Evolutionary conservation across 2,888 invertebrate genomes (phyloP).

Genomic region (Nasonovia ribisnigri): DNA sequence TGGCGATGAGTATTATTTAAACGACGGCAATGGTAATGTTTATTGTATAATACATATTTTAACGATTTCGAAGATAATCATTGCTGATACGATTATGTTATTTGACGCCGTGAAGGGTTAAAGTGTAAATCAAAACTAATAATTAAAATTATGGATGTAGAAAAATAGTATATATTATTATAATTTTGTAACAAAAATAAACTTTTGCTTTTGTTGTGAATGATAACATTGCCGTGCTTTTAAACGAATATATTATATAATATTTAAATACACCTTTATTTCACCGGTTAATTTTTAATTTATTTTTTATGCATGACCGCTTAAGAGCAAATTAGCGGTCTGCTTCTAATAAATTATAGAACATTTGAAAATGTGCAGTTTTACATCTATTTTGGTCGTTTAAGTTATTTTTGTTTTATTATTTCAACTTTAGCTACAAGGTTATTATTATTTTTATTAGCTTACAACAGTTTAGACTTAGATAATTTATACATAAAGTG

Average conservation of each 20-base stretch:
- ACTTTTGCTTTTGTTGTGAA: neutral
- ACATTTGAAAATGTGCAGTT: neutral
- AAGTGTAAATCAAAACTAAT: neutral
- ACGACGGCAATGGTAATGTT: neutral
- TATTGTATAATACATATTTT: neutral
- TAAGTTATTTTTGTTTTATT: neutral
- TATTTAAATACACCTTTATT: neutral
- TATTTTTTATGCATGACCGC: neutral
- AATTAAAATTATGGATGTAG: neutral
- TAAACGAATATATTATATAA: neutral
- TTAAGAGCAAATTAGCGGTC: neutral
- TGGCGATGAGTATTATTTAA: neutral
- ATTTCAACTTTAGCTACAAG: too few species aligned
- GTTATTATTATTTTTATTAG: too few species aligned
- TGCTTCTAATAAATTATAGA: neutral
- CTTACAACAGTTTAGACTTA: too few species aligned
- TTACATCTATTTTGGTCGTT: neutral
- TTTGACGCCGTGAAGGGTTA: neutral
- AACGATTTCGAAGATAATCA: neutral
- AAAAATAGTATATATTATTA: neutral
- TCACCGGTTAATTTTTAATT: neutral
- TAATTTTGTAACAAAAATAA: neutral
- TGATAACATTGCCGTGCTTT: neutral
- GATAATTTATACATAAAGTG: too few species aligned
- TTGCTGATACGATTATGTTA: neutral